Conservation (phyloP, 1,140 invertebrate species). For the Periplaneta americana region DNA sequence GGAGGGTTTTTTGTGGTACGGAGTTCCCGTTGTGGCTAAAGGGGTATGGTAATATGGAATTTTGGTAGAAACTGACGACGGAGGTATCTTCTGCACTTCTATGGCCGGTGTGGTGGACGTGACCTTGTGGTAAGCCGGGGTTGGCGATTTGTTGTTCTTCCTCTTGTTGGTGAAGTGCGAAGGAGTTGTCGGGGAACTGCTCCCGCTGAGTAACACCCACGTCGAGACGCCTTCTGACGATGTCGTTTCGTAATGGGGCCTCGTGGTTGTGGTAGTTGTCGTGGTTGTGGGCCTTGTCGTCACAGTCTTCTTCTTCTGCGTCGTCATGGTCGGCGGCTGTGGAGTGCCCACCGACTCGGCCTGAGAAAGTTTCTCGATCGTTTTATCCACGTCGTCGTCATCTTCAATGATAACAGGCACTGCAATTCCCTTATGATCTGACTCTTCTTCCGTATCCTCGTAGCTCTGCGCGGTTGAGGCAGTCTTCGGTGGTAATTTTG, state of each 20-base stretch:
- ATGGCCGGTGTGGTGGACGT: not conserved
- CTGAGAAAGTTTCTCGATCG: slow-evolving; percentile 21
- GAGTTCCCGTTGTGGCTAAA: not conserved
- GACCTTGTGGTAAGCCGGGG: not conserved
- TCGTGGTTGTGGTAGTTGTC: not conserved
- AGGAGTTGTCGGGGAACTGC: slow-evolving; percentile 34
- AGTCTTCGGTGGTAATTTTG: not conserved
- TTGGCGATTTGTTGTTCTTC: slow-evolving; percentile 30
- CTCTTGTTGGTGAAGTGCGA: slow-evolving; percentile 27
- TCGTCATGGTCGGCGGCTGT: slow-evolving; percentile 36
- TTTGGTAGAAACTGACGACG: not conserved
- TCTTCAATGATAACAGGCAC: slow-evolving; percentile 49
- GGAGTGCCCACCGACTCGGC: slow-evolving; percentile 30
- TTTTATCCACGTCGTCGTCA: slow-evolving; percentile 31
- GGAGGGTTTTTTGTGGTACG: not conserved
- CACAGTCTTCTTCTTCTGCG: not conserved
- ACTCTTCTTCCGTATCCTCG: slow-evolving; percentile 27
- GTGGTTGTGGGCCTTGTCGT: not conserved
- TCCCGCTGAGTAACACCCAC: slow-evolving; percentile 21
- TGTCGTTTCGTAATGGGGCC: slow-evolving; percentile 41
- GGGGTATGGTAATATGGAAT: not conserved
- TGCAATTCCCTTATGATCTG: slow-evolving; percentile 40
- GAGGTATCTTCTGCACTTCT: slow-evolving; percentile 20
- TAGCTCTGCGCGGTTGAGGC: not conserved
- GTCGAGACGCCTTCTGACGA: slow-evolving; percentile 62